Evolutionary conservation across 2,113 vertebrate genomes (phyloP).

Genomic region (Oncorhynchus nerka): DNA sequence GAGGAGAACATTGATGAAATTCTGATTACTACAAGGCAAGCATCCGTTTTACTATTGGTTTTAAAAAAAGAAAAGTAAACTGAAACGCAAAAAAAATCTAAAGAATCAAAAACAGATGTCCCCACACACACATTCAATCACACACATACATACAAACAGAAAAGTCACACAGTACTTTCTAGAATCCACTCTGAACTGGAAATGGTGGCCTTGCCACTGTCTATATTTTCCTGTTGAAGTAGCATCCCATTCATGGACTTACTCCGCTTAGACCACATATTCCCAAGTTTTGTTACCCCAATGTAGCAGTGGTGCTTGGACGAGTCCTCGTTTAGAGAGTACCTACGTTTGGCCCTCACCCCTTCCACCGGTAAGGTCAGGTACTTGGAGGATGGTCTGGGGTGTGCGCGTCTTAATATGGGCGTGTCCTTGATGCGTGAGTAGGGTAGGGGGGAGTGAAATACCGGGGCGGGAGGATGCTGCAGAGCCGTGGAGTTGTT

Average conservation of each 20-base stretch:
- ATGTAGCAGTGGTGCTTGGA: conserved; percentile 64
- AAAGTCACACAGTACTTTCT: conserved; percentile 86
- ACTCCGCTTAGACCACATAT: conserved; percentile 83
- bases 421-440: conserved; percentile 61
- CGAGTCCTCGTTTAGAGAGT: conserved; percentile 82
- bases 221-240: conserved; percentile 64
- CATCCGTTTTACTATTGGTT: conserved; percentile 52
- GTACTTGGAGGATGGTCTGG: conserved; percentile 48
- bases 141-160: conserved; percentile 34
- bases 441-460: conserved; percentile 41
- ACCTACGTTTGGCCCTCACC: conserved; percentile 81
- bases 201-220: conserved; percentile 74
- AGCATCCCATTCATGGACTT: conserved; percentile 89
- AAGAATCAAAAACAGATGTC: conserved; percentile 35
- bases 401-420: conserved; percentile 50
- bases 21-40: conserved; percentile 68
- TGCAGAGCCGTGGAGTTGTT: conserved; percentile 93
- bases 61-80: conserved; percentile 30
- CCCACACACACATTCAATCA: conserved; percentile 7
- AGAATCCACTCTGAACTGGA: conserved; percentile 90
- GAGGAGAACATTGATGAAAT: conserved; percentile 68
- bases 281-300: conserved; percentile 61
- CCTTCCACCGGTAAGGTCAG: conserved; percentile 76
- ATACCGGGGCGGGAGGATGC: conserved; percentile 43
- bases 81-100: conserved; percentile 37